Conservation (phyloP, 53 echinoderm and acorn worm species). For the Arbacia lixula region DNA sequence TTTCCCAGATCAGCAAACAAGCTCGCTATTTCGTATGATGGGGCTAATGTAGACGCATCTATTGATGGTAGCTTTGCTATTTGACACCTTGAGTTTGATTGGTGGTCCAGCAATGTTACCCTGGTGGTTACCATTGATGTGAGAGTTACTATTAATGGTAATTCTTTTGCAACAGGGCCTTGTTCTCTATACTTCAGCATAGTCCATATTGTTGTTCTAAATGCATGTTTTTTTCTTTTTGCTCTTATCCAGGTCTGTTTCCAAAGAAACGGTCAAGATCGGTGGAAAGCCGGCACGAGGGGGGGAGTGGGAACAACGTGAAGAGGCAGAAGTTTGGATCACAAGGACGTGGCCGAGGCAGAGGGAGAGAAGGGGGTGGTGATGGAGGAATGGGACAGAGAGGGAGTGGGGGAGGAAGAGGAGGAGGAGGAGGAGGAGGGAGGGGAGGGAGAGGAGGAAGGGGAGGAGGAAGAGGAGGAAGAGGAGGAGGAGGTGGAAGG, state of each 20-base stretch:
- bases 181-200: too few species aligned
- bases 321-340: background rate
- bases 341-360: background rate
- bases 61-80: too few species aligned
- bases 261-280: slow-evolving; percentile 39
- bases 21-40: too few species aligned
- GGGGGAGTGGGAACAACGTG: background rate
- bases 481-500: background rate
- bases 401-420: background rate
- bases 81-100: too few species aligned
- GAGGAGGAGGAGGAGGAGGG: background rate
- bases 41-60: too few species aligned
- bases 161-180: too few species aligned
- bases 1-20: too few species aligned
- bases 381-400: background rate
- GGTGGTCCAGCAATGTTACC: too few species aligned
- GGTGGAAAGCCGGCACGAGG: slow-evolving; percentile 6
- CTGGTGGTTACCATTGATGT: too few species aligned
- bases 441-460: background rate
- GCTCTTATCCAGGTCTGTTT: slow-evolving; percentile 23
- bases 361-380: background rate
- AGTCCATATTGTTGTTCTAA: too few species aligned
- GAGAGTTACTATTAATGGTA: too few species aligned
- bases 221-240: background rate
- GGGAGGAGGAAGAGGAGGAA: background rate